Evolutionary conservation across 2,113 vertebrate genomes (phyloP).

Genomic region (Nannobrachium achirus): DNA sequence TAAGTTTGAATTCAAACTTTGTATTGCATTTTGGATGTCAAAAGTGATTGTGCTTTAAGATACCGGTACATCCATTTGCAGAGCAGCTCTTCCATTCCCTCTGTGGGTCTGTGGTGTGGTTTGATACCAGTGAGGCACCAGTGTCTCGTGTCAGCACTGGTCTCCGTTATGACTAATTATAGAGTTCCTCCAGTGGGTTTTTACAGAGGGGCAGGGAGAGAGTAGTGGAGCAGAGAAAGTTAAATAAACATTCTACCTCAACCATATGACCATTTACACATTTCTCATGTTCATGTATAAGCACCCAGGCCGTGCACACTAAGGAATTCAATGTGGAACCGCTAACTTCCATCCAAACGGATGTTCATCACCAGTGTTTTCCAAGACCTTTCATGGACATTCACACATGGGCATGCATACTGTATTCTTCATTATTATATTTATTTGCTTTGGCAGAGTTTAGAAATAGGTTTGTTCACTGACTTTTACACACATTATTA

Average conservation of each 20-base stretch:
- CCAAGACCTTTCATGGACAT: background rate
- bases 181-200: slow-evolving; percentile 28
- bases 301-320: background rate
- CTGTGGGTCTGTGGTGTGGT: slow-evolving; percentile 7
- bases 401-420: background rate
- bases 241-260: background rate
- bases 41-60: background rate
- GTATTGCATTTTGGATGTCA: background rate
- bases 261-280: background rate
- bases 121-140: slow-evolving; percentile 9
- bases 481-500: background rate
- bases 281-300: background rate
- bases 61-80: background rate
- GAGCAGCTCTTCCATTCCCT: background rate
- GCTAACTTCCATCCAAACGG: background rate
- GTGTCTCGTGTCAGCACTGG: slow-evolving; percentile 20
- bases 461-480: background rate
- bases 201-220: slow-evolving; percentile 20
- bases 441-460: background rate
- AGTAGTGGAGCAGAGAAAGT: background rate
- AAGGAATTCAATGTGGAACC: background rate
- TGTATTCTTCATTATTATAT: background rate
- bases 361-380: background rate
- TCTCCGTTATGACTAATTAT: slow-evolving; percentile 36
- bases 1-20: background rate